Conservation (phyloP, 2,113 vertebrate genomes). For the Scatophagus argus region DNA sequence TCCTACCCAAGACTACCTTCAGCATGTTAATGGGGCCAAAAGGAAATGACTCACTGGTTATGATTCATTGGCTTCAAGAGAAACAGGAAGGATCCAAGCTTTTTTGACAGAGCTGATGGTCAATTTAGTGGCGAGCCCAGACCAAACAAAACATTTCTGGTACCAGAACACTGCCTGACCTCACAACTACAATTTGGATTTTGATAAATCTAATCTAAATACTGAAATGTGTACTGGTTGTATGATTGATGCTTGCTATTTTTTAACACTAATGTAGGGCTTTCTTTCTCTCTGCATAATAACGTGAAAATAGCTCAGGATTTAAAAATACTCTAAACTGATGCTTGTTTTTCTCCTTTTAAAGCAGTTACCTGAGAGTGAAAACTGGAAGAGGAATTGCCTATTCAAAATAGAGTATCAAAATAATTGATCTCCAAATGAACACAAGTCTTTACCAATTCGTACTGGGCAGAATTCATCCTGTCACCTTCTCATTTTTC, state of each 20-base stretch:
- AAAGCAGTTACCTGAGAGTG: no score
- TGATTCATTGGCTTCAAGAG: constrained; percentile 60
- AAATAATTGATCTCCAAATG: neutral
- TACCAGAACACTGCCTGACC: neutral
- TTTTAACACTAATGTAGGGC: neutral
- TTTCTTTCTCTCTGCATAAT: neutral
- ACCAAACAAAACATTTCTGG: constrained; percentile 14
- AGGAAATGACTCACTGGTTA: constrained; percentile 73
- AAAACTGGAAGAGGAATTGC: neutral
- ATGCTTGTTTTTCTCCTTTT: neutral
- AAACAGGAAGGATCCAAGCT: constrained; percentile 34
- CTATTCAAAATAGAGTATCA: neutral
- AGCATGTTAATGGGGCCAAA: constrained; percentile 51
- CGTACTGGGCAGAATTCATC: neutral
- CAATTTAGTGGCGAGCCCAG: neutral
- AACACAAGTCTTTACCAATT: neutral
- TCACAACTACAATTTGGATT: neutral
- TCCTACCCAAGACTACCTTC: constrained; percentile 62
- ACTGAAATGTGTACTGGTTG: neutral
- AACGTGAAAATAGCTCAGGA: neutral
- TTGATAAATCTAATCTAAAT: neutral
- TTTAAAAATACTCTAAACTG: no score
- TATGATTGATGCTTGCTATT: neutral
- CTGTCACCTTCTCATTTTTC: neutral
- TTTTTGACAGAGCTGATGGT: constrained; percentile 18